A percentile compares a stretch with the other conserved stretches of the same genome.
These are phyloP conservation scores for Triops cancriformis DNA, from an alignment of 1,140 invertebrate species.

Conservation along the genomic window DNA sequence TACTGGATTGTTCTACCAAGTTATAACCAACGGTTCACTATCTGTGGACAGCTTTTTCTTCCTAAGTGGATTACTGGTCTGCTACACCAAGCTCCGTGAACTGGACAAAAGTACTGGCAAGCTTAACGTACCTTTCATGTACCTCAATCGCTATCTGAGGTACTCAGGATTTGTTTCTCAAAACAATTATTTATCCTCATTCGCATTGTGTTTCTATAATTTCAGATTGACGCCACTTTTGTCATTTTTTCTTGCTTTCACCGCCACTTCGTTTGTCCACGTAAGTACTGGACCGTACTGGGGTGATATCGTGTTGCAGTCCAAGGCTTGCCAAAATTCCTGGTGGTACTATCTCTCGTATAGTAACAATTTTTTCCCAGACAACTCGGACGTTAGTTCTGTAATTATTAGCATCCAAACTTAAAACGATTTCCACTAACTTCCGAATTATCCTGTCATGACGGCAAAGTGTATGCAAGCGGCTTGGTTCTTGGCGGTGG, in stretches of 20 bases:
- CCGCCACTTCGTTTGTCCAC: not conserved
- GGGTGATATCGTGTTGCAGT: not conserved
- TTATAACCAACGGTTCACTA: slow-evolving; percentile 16
- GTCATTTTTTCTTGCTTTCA: slow-evolving; percentile 33
- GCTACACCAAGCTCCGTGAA: slow-evolving; percentile 25
- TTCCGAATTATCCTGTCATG: no score
- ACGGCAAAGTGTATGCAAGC: slow-evolving; percentile 59
- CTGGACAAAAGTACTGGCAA: slow-evolving; percentile 27
- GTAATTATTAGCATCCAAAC: no score
- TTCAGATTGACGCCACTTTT: slow-evolving; percentile 31
- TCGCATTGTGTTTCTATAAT: no score
- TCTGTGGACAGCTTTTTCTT: slow-evolving; percentile 24
- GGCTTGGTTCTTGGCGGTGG: slow-evolving; percentile 73
- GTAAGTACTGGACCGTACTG: slow-evolving; percentile 23
- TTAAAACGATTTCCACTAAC: no score
- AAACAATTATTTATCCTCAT: no score
- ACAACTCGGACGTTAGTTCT: not conserved
- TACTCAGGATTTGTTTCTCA: not conserved
- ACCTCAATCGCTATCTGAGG: slow-evolving; percentile 29
- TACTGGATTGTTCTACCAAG: not conserved
- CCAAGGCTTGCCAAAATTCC: not conserved
- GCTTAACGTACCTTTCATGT: slow-evolving; percentile 27
- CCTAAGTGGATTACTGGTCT: slow-evolving; percentile 21
- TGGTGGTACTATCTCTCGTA: slow-evolving; percentile 25
- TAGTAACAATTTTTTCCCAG: slow-evolving; percentile 9